phyloP scores from a whole-genome alignment of 1,140 invertebrate genomes.

The Plodia interpunctella region DNA sequence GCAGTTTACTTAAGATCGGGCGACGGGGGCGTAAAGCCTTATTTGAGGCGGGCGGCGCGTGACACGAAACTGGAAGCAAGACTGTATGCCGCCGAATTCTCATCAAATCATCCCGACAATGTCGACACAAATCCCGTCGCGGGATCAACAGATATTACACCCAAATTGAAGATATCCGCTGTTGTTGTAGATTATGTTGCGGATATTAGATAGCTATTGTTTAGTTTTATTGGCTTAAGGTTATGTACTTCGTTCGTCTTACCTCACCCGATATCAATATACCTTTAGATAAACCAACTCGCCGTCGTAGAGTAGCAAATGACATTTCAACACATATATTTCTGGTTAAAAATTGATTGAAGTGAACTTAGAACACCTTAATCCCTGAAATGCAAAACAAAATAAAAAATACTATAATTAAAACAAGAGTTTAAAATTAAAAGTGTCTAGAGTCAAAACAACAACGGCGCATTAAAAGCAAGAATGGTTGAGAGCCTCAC shows the following conservation, averaged over 20 bases:
- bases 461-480: background rate
- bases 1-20: conserved; percentile 62
- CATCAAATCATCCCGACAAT: conserved; percentile 72
- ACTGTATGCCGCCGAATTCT: conserved; percentile 69
- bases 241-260: no score
- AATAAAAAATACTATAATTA: no score
- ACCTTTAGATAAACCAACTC: no score
- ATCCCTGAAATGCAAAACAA: no score
- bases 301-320: no score
- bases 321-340: no score
- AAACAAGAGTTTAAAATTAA: no score
- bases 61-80: conserved; percentile 69
- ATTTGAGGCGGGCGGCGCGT: conserved; percentile 68
- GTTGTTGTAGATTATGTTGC: background rate
- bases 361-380: no score
- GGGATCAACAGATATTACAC: conserved; percentile 70
- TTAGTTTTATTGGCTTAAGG: no score
- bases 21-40: conserved; percentile 64
- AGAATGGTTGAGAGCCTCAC: background rate
- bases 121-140: conserved; percentile 65
- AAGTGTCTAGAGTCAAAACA: background rate
- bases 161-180: conserved; percentile 55
- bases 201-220: no score
- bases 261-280: no score
- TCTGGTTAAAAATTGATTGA: no score